A percentile compares a stretch with the other conserved stretches of the same genome.
phyloP scores from a whole-genome alignment of 2,113 vertebrate species.

The Nipponia nippon region DNA sequence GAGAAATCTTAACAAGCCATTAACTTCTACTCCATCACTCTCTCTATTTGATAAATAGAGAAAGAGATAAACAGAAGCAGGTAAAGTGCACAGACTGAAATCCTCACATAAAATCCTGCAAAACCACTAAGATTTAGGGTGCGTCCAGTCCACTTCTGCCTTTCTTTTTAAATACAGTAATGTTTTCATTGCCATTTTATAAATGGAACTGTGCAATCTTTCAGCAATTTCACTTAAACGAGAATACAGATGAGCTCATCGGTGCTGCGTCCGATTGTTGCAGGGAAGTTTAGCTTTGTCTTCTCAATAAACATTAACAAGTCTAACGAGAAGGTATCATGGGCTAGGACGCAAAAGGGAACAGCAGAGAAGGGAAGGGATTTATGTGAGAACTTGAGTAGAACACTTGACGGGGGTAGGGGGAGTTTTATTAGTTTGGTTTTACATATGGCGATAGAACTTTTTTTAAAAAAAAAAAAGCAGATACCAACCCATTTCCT shows the following conservation, averaged over 20 bases:
- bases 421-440: constrained; percentile 52
- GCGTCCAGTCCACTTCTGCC: neutral
- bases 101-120: constrained; percentile 46
- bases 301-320: constrained; percentile 25
- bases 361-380: neutral
- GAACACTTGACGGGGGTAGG: neutral
- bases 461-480: constrained; percentile 57
- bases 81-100: constrained; percentile 42
- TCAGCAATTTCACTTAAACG: constrained; percentile 18
- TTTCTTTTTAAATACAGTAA: neutral
- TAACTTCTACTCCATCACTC: neutral
- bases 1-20: neutral
- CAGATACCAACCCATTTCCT: constrained; percentile 90
- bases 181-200: neutral
- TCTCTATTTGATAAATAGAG: constrained; percentile 30
- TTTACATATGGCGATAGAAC: constrained; percentile 69
- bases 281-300: constrained; percentile 7
- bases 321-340: constrained; percentile 9
- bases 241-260: neutral
- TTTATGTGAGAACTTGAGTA: constrained; percentile 59
- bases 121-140: neutral
- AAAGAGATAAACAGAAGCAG: constrained; percentile 33
- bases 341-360: neutral
- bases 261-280: neutral
- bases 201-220: constrained; percentile 1